These are phyloP conservation scores for Sebastes schlegelii DNA, from an alignment of 2,113 vertebrate species.

Conservation along the genomic window DNA sequence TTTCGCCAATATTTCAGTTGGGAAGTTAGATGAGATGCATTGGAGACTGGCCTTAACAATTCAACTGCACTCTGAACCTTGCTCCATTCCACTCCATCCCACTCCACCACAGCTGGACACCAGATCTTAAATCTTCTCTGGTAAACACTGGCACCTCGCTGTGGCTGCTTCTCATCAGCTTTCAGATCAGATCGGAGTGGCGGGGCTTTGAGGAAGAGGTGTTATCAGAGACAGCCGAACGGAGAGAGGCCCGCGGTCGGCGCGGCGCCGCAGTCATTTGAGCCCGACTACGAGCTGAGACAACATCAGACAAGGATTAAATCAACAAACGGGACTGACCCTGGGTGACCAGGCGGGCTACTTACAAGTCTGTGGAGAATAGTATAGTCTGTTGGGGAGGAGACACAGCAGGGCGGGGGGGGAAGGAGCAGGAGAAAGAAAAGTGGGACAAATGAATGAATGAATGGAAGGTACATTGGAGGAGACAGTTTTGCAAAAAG, in stretches of 20 bases:
- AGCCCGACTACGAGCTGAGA: conserved; percentile 63
- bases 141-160: conserved; percentile 47
- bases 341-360: conserved; percentile 57
- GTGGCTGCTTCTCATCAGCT: conserved; percentile 64
- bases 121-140: conserved; percentile 40
- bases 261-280: conserved; percentile 58
- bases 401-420: neutral
- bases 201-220: conserved; percentile 45
- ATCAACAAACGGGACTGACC: conserved; percentile 75
- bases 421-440: neutral
- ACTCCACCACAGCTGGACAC: conserved; percentile 28
- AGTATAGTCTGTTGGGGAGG: conserved; percentile 42
- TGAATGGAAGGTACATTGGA: neutral
- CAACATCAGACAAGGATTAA: conserved; percentile 83
- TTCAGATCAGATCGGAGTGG: conserved; percentile 68
- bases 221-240: conserved; percentile 68
- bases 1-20: neutral
- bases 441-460: conserved; percentile 30
- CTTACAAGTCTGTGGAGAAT: conserved; percentile 61
- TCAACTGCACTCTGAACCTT: conserved; percentile 17
- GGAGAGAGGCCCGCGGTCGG: conserved; percentile 30
- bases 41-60: neutral
- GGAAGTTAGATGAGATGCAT: neutral
- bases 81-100: conserved; percentile 4
- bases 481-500: conserved; percentile 10